Base-by-base conservation (phyloP, 2,888 invertebrate species). In the Clivina fossor region DNA sequence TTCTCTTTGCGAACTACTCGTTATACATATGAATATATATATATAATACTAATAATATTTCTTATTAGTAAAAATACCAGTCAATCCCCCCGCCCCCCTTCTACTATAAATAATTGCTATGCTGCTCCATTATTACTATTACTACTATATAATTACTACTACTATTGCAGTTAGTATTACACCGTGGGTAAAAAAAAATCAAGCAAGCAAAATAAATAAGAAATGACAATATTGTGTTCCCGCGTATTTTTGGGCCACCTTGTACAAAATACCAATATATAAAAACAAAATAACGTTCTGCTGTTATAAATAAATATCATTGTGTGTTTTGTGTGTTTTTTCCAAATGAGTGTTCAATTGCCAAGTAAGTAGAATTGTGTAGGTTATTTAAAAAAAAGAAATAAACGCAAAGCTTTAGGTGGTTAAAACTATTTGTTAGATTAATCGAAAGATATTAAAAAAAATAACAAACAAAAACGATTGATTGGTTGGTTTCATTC, bases 241-340 rank as follows among this genome's bases (percentile, higher is more conserved):
- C 68, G 69, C 71, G 69, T 68, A 71, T 68, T 41, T 41, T 47
- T 49, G 49, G 37, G 28, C 49, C 49, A 49, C 24, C 47, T 38
- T 37, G 24, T 38, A 37, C 49, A 49, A 37, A 24, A 49, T 24
- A 48, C 33, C 8, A n/a, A 33, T 11, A 33, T 8, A 33, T 4
- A 33, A 33, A 33, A 33, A 33, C 4, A 33, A 33, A 33, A 4
- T 4, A 9, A 8, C 49, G 33, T 47, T 47, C 47, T 47, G 47
- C 47, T 47, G 26, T 24, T 24, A 24, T 7, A 7, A 24, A 7
- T 24, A 9, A 32, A 32, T 47, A 47, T 49, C 49, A 43, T 49
- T 43, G 38, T 44, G 58, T 58, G 58, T 58, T 49, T 55, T 38
- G 56, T 59, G 58, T 58, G 59, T 59, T 59, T 58, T 56, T 19